phyloP scores from a whole-genome alignment of 2,888 invertebrate species.

The Calliopum simillimum region DNA sequence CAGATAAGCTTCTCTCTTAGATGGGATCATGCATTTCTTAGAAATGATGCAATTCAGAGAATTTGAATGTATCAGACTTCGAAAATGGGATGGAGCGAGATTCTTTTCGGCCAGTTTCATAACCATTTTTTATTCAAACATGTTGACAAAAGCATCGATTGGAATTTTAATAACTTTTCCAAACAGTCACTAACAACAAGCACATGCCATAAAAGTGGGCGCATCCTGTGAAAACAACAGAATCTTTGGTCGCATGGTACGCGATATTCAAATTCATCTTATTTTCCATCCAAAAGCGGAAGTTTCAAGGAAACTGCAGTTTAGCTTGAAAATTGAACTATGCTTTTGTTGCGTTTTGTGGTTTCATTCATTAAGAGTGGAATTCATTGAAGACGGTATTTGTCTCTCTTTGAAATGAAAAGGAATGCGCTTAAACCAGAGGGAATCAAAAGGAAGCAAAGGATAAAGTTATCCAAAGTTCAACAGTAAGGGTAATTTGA shows the following conservation, averaged over 20 bases:
- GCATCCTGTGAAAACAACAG: not conserved
- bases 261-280: not conserved
- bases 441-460: not conserved
- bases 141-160: no score
- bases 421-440: not conserved
- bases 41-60: no score
- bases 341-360: constrained; percentile 27
- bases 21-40: no score
- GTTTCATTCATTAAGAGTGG: constrained; percentile 27
- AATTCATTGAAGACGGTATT: not conserved
- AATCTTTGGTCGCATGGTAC: not conserved
- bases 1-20: no score
- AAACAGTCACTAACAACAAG: not conserved
- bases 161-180: no score
- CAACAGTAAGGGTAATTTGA: constrained; percentile 7
- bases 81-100: no score
- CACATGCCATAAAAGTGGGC: no score
- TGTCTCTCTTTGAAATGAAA: not conserved
- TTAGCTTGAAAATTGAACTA: constrained; percentile 29
- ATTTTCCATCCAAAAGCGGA: constrained; percentile 7
- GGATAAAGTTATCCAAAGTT: not conserved
- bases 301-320: constrained; percentile 27
- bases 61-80: no score
- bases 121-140: no score
- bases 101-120: no score